phyloP scores from a whole-genome alignment of 2,797 vertebrate species.

The Lagocephalus sceleratus region DNA sequence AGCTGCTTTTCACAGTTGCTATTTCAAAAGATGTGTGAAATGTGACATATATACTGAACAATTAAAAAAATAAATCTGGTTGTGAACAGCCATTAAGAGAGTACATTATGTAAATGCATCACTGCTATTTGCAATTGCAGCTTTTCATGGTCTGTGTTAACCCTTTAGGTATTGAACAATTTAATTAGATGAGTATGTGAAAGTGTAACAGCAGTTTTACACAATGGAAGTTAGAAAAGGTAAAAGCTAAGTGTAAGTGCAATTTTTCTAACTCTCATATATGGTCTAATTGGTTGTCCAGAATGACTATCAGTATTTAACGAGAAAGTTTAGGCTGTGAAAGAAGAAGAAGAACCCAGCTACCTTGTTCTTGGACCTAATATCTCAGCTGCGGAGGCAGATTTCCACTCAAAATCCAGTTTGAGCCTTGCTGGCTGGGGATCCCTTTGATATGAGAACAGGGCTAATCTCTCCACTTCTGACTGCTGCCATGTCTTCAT shows the following conservation, averaged over 20 bases:
- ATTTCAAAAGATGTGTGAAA: too few relatives aligned
- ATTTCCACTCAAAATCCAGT: conserved; percentile 74
- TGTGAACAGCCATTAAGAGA: too few relatives aligned
- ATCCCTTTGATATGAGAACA: conserved; percentile 82
- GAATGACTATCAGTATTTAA: conserved; percentile 16
- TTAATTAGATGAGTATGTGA: background rate
- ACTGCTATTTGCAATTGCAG: background rate
- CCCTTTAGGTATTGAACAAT: background rate
- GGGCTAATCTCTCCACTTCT: conserved; percentile 77
- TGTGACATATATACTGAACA: too few relatives aligned
- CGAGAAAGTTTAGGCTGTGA: conserved; percentile 40
- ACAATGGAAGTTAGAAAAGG: too few relatives aligned
- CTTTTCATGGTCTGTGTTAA: background rate
- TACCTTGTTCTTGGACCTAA: conserved; percentile 41
- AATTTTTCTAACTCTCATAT: conserved; percentile 22
- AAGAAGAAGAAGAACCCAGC: conserved; percentile 55
- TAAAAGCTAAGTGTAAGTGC: background rate
- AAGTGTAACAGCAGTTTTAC: background rate
- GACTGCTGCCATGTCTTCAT: conserved; percentile 79
- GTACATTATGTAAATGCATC: background rate
- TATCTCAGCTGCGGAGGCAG: conserved; percentile 68
- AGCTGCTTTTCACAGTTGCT: too few relatives aligned
- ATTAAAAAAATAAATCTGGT: too few relatives aligned
- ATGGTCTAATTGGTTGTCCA: conserved; percentile 8
- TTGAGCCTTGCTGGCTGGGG: conserved; percentile 68